Evolutionary conservation across 2,888 invertebrate species (phyloP).

Genomic region (Scaptomyza flava): DNA sequence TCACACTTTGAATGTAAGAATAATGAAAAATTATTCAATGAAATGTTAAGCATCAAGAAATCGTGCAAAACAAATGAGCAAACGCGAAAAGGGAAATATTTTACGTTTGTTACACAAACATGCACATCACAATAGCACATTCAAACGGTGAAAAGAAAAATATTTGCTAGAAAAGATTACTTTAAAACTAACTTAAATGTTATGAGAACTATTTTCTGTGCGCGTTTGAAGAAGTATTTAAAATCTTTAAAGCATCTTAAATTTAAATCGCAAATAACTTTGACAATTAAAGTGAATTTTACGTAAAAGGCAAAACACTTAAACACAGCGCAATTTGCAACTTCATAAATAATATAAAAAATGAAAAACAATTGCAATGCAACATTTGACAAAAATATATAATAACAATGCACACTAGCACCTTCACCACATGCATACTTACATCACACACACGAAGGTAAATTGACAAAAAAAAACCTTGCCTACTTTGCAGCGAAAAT

Average conservation of each 20-base stretch:
- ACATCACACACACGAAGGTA: slow-evolving; percentile 4
- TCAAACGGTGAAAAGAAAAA: slow-evolving; percentile 10
- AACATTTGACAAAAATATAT: slow-evolving; percentile 36
- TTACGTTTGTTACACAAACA: slow-evolving; percentile 15
- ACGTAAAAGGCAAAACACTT: slow-evolving; percentile 17
- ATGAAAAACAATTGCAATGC: slow-evolving; percentile 24
- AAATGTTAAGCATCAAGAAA: slow-evolving; percentile 28
- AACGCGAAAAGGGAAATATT: neutral
- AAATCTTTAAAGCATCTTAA: slow-evolving; percentile 23
- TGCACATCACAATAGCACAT: slow-evolving; percentile 13
- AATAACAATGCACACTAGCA: slow-evolving; percentile 24
- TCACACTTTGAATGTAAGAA: slow-evolving; percentile 49
- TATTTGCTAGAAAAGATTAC: slow-evolving; percentile 20
- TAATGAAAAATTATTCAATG: slow-evolving; percentile 38
- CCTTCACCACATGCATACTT: slow-evolving; percentile 14
- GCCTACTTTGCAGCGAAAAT: slow-evolving; percentile 64
- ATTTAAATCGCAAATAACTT: slow-evolving; percentile 8
- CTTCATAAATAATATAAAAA: slow-evolving; percentile 4
- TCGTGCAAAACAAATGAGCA: slow-evolving; percentile 12
- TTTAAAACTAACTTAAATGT: slow-evolving; percentile 12
- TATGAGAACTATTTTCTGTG: slow-evolving; percentile 20
- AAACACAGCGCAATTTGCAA: slow-evolving; percentile 16
- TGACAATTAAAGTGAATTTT: slow-evolving; percentile 29
- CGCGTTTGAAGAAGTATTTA: slow-evolving; percentile 74
- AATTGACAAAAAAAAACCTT: slow-evolving; percentile 31